phyloP scores from a whole-genome alignment of 2,113 vertebrate species.

The Mesitornis unicolor region DNA sequence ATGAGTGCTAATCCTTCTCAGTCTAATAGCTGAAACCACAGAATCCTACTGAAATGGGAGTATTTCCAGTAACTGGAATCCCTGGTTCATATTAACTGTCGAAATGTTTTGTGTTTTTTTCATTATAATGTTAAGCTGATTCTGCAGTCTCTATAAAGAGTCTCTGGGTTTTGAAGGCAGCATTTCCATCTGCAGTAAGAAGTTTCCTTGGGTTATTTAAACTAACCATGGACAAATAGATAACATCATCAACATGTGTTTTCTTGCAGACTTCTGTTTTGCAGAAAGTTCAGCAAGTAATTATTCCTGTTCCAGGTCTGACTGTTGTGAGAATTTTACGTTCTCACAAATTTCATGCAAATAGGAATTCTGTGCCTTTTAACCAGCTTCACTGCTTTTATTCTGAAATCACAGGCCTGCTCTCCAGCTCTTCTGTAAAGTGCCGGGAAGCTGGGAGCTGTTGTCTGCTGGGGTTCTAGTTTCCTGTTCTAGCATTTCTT shows the following conservation, averaged over 20 bases:
- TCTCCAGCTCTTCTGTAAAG: background rate
- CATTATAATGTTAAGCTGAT: background rate
- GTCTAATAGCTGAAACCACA: background rate
- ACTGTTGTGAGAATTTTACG: background rate
- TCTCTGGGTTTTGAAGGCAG: background rate
- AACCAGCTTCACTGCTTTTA: background rate
- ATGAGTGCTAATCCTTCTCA: background rate
- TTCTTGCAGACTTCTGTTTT: background rate
- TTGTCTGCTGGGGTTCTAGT: background rate
- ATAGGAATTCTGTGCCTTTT: background rate
- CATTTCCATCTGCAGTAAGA: background rate
- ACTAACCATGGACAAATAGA: background rate
- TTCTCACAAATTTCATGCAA: background rate
- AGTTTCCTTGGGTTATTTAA: background rate
- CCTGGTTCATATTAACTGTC: background rate
- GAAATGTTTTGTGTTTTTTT: background rate
- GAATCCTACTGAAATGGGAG: background rate
- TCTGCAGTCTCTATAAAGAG: background rate
- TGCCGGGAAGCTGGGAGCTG: background rate
- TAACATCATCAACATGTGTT: background rate
- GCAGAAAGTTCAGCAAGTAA: background rate
- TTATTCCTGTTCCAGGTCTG: background rate
- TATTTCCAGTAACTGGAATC: background rate
- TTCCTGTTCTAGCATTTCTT: background rate
- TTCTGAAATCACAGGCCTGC: constrained; percentile 11